A percentile compares a stretch with the other conserved stretches of the same genome.
Evolutionary conservation across 2,113 vertebrate species (phyloP).

Genomic region (Bubo bubo): DNA sequence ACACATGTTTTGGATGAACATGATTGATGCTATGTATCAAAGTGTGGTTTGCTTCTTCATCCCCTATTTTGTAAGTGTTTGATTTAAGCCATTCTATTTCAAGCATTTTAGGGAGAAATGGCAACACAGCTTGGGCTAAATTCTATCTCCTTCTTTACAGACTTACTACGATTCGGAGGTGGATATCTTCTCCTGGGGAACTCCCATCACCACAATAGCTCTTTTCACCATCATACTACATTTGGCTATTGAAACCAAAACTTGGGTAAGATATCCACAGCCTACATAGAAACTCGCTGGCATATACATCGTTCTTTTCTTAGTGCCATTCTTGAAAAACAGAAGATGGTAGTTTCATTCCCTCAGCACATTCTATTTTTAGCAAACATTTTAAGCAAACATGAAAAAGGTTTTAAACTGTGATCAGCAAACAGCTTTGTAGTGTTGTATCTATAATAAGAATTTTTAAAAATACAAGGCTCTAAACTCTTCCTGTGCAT

Average conservation of each 20-base stretch:
- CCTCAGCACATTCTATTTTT: background rate
- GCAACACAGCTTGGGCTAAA: background rate
- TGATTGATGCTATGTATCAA: slow-evolving; percentile 97
- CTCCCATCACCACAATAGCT: slow-evolving; percentile 88
- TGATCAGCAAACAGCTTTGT: background rate
- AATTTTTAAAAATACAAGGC: background rate
- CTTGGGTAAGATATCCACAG: slow-evolving; percentile 85
- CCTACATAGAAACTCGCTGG: background rate
- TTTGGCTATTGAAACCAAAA: slow-evolving; percentile 96
- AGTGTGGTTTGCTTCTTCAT: slow-evolving; percentile 96
- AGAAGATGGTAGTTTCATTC: background rate
- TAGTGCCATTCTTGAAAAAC: background rate
- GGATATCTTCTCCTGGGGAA: slow-evolving; percentile 95
- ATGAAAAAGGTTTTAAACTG: background rate
- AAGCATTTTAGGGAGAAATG: background rate
- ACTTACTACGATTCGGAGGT: slow-evolving; percentile 89
- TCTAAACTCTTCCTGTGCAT: background rate
- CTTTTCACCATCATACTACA: slow-evolving; percentile 93
- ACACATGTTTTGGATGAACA: slow-evolving; percentile 97
- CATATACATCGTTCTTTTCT: background rate
- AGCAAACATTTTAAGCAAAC: background rate
- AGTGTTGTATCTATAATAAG: background rate
- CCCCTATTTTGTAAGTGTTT: slow-evolving; percentile 92
- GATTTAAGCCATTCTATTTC: background rate
- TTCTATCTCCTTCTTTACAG: slow-evolving; percentile 69